phyloP scores from a whole-genome alignment of 2,797 vertebrate genomes.

The Spea hammondii region DNA sequence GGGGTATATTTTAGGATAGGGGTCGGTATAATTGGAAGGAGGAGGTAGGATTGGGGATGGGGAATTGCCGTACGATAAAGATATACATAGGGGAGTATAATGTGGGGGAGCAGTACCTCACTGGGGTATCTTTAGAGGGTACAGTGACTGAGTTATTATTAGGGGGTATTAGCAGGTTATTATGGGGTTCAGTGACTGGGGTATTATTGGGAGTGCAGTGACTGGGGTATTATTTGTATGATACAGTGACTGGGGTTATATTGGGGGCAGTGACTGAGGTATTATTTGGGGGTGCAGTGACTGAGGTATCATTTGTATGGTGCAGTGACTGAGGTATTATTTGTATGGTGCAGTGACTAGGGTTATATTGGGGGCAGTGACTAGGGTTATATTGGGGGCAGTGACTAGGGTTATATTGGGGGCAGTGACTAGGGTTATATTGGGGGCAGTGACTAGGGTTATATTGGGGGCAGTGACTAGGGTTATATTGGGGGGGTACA shows the following conservation, averaged over 20 bases:
- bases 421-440: not conserved
- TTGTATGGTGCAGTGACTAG: not conserved
- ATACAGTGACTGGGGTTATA: not conserved
- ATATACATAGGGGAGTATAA: not conserved
- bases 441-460: not conserved
- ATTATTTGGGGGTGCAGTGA: not conserved
- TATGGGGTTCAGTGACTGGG: not conserved
- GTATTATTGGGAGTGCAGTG: not conserved
- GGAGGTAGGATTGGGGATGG: not conserved
- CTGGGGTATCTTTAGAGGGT: not conserved
- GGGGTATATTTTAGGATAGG: not conserved
- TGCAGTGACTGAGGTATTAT: not conserved
- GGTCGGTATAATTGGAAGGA: not conserved
- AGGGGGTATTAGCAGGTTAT: not conserved
- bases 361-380: not conserved
- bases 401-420: not conserved
- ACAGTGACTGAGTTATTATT: not conserved
- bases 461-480: too few relatives aligned
- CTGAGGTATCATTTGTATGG: not conserved
- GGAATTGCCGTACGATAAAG: not conserved
- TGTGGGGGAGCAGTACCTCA: not conserved
- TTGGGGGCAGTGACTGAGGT: not conserved
- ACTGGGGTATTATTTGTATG: not conserved
- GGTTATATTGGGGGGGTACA: not conserved
- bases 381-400: not conserved